phyloP scores from a whole-genome alignment of 2,797 vertebrate genomes.

The Corythornis leucogaster region DNA sequence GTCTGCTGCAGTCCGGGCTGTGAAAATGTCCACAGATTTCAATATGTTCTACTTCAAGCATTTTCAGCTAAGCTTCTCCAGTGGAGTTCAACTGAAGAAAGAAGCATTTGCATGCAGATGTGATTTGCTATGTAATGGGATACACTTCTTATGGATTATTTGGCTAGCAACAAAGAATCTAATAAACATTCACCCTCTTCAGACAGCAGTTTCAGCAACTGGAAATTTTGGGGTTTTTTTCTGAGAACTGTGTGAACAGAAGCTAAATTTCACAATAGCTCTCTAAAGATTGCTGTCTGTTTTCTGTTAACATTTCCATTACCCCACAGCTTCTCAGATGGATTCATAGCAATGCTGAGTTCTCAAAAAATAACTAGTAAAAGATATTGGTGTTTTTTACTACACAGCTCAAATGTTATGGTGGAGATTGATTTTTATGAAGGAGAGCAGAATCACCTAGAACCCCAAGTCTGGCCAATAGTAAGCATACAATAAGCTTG shows the following conservation, averaged over 20 bases:
- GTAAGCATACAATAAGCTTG: not conserved
- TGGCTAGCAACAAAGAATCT: slow-evolving; percentile 27
- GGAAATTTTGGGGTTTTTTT: slow-evolving; percentile 44
- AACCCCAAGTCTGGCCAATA: not conserved
- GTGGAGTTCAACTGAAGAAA: slow-evolving; percentile 2
- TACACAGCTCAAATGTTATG: not conserved
- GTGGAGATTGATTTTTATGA: not conserved
- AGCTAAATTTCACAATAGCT: slow-evolving; percentile 49
- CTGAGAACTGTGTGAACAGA: slow-evolving; percentile 61
- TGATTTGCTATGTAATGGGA: slow-evolving; percentile 23
- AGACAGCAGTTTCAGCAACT: slow-evolving; percentile 43
- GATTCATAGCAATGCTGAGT: slow-evolving; percentile 17
- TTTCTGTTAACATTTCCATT: slow-evolving; percentile 48
- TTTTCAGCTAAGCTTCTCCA: not conserved
- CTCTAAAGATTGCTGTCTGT: slow-evolving; percentile 32
- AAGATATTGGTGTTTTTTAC: not conserved
- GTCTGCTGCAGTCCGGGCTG: not conserved
- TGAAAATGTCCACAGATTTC: slow-evolving; percentile 3
- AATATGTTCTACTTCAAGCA: not conserved
- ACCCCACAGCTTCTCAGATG: not conserved
- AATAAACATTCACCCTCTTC: slow-evolving; percentile 40
- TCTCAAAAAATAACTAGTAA: not conserved
- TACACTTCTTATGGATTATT: slow-evolving; percentile 31
- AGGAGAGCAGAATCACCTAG: not conserved
- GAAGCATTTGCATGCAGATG: not conserved